These are phyloP conservation scores for Battus philenor DNA, from an alignment of 1,140 invertebrate species.

Conservation along the genomic window DNA sequence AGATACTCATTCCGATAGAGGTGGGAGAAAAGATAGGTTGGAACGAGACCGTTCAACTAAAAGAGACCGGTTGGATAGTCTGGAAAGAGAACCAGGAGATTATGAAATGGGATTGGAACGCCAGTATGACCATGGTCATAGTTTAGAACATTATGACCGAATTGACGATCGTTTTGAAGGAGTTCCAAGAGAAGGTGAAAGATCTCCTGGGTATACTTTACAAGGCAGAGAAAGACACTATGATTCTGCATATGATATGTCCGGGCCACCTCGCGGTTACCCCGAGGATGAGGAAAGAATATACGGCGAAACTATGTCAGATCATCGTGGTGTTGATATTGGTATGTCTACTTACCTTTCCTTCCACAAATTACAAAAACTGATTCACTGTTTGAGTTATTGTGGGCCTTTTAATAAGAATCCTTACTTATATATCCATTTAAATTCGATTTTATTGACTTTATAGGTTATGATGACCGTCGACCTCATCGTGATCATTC, in stretches of 20 bases:
- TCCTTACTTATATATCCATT: too few species aligned
- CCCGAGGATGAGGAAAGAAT: conserved; percentile 69
- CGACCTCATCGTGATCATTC: conserved; percentile 62
- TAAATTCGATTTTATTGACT: too few species aligned
- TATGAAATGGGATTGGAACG: conserved; percentile 67
- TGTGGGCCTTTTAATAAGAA: too few species aligned
- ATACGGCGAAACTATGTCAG: conserved; percentile 64
- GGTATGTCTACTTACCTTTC: too few species aligned
- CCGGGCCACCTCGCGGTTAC: conserved; percentile 64
- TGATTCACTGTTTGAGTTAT: too few species aligned
- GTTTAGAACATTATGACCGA: conserved; percentile 70
- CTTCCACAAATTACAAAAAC: too few species aligned
- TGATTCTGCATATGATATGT: conserved; percentile 67
- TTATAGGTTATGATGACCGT: conserved; percentile 62
- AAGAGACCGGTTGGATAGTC: conserved; percentile 63
- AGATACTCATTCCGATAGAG: conserved; percentile 68
- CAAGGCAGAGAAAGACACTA: conserved; percentile 67
- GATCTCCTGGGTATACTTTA: conserved; percentile 66
- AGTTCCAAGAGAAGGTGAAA: conserved; percentile 57
- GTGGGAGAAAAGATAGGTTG: conserved; percentile 65
- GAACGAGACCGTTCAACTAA: conserved; percentile 66
- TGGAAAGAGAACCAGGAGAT: conserved; percentile 69
- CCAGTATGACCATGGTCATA: conserved; percentile 66
- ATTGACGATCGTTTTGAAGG: conserved; percentile 68
- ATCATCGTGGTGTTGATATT: conserved; percentile 62